Percentiles rank a stretch among this genome's conserved stretches.
phyloP scores from a whole-genome alignment of 2,113 vertebrate species.

The Paracanthobrama guichenoti region DNA sequence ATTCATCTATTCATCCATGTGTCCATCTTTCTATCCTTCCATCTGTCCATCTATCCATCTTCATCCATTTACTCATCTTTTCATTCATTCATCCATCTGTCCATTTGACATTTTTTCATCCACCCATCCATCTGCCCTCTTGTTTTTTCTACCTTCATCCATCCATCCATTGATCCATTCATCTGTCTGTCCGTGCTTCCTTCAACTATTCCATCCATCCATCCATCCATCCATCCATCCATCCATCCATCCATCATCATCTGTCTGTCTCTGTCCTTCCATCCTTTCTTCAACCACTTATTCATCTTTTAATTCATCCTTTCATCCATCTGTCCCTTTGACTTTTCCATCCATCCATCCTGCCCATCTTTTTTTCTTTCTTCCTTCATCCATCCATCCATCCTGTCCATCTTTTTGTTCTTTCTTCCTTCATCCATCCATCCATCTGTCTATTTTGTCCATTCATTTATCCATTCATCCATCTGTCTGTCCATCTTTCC shows the following conservation, averaged over 20 bases:
- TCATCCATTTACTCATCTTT: not conserved
- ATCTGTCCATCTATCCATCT: not conserved
- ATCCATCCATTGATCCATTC: not conserved
- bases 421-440: too few species aligned
- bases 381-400: not conserved
- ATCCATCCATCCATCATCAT: not conserved
- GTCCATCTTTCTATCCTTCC: not conserved
- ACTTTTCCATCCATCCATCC: not conserved
- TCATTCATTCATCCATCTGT: not conserved
- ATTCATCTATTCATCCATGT: not conserved
- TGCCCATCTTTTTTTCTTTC: not conserved
- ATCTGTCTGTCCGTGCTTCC: not conserved
- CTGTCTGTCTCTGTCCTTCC: not conserved
- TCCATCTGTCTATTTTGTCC: not conserved
- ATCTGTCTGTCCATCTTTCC: not conserved
- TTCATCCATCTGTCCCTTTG: not conserved
- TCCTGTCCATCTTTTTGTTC: not conserved
- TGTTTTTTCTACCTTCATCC: not conserved
- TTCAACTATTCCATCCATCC: not conserved
- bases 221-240: not conserved
- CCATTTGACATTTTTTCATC: not conserved
- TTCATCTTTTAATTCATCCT: not conserved
- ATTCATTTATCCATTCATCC: not conserved
- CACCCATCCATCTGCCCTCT: not conserved
- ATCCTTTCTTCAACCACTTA: too few species aligned